These are phyloP conservation scores for Argyra leucocephala DNA, from an alignment of 2,888 invertebrate species.

Conservation along the genomic window DNA sequence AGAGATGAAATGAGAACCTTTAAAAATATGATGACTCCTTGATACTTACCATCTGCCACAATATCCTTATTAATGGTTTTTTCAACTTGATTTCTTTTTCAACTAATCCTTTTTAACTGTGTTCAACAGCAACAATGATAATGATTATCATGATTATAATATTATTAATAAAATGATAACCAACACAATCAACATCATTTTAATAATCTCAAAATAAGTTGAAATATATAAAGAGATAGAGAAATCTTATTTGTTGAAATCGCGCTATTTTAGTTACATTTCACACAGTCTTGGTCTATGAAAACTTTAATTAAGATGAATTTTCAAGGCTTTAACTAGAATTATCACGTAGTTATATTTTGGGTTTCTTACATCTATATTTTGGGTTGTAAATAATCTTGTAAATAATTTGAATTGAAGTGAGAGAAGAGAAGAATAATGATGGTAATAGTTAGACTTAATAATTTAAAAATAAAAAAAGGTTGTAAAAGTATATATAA, in stretches of 20 bases:
- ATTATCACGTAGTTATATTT: background rate
- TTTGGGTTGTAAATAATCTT: too few relatives aligned
- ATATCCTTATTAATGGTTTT: background rate
- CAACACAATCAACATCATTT: background rate
- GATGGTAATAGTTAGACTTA: too few relatives aligned
- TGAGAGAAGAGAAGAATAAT: too few relatives aligned
- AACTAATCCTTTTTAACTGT: background rate
- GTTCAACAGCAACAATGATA: background rate
- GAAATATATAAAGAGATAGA: too few relatives aligned
- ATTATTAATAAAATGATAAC: background rate
- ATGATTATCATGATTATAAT: background rate
- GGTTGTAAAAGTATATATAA: too few relatives aligned
- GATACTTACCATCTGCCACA: constrained; percentile 3
- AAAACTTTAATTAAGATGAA: constrained; percentile 2
- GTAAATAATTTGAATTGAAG: too few relatives aligned
- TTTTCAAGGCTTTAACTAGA: background rate
- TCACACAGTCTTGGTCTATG: background rate
- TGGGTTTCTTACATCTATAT: background rate
- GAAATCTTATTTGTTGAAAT: too few relatives aligned
- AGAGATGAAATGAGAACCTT: background rate
- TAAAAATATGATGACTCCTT: background rate
- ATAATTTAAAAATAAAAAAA: too few relatives aligned
- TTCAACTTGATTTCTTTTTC: background rate
- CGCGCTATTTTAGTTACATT: too few relatives aligned
- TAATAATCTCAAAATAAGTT: too few relatives aligned